Base-by-base conservation (phyloP, 2,113 vertebrate species). In the Corydoras sp. region DNA sequence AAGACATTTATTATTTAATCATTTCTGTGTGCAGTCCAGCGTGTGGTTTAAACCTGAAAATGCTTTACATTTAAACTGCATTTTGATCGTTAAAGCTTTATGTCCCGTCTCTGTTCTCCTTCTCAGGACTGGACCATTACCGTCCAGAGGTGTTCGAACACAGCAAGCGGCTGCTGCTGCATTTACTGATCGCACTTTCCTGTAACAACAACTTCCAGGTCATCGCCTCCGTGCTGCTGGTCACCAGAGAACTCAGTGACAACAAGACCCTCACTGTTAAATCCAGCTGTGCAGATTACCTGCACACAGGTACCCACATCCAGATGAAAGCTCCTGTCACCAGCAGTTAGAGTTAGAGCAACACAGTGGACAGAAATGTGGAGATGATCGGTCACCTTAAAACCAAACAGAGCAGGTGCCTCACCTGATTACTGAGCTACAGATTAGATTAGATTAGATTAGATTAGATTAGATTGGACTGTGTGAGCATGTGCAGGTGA, bases 141-240 rank as follows among this genome's bases (percentile, higher is more conserved):
- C 90, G 95, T 29, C 94, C 95, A 0, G 96, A 98, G 85, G 96
- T 99, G 73, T 98, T 98, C 80, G 95, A 98, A 80, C 97, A 99
- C 86, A 98, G 96, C 88, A 98, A 95, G 79, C 93, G 93, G 51
- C 86, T 99, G 71, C 88, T 99, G 4, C 94, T 98, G 55, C 96
- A 99, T 78, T 92, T 99, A 78, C 86, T 99, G 81, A 96, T 98
- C 50, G 92, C 93, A 0, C 89, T 99, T 0, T 98, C 95, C 74
- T 96, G 95, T 83, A 98, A 98, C 78, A 94, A 93, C 86, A 95
- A 90, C 83, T 98, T 96, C 79, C 95, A 97, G 76, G 84, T 93
- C 56, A 93, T 98, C 54, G 97, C 96, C 2, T 95, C 96, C 3
- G 93, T 99, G 58, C 90, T 99, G 54, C 93, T 99, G 82, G 91